Evolutionary conservation across 2,113 vertebrate genomes (phyloP).

Genomic region (Paralichthys olivaceus): DNA sequence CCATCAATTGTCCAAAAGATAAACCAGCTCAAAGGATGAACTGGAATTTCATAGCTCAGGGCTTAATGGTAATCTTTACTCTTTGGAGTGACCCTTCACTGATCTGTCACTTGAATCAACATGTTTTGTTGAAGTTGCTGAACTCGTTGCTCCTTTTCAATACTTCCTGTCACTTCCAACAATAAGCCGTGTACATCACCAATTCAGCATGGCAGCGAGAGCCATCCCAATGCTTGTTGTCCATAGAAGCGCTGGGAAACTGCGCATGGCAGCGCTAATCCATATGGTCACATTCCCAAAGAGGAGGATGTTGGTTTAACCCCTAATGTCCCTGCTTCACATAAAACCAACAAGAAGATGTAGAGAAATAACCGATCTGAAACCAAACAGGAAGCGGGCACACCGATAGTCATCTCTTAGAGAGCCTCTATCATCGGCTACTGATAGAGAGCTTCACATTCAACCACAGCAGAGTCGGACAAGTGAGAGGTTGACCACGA

Average conservation of each 20-base stretch:
- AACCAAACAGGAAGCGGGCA: constrained; percentile 58
- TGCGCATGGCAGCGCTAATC: constrained; percentile 45
- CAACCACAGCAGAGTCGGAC: constrained; percentile 26
- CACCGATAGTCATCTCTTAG: constrained; percentile 47
- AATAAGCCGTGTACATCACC: constrained; percentile 17
- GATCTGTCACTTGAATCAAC: constrained; percentile 14
- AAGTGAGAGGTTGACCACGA: constrained; percentile 14
- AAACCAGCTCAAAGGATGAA: too few relatives aligned
- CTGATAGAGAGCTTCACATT: constrained; percentile 20
- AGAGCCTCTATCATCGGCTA: constrained; percentile 66
- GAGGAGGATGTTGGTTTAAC: constrained; percentile 73
- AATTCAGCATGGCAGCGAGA: constrained; percentile 15
- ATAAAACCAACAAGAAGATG: constrained; percentile 63
- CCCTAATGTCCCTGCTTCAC: constrained; percentile 46
- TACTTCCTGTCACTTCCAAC: constrained; percentile 21
- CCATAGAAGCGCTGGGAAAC: constrained; percentile 51
- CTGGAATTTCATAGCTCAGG: too few relatives aligned
- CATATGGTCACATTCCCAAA: constrained; percentile 54
- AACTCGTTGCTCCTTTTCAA: constrained; percentile 16
- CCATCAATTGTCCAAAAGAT: too few relatives aligned
- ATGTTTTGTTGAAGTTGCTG: constrained; percentile 9
- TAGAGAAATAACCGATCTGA: constrained; percentile 43
- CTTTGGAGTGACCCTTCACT: background rate
- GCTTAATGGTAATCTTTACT: background rate
- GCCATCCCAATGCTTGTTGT: background rate